A percentile compares a stretch with the other conserved stretches of the same genome.
Evolutionary conservation across 2,797 vertebrate species (phyloP).

Genomic region (Poeciliopsis gracilis): DNA sequence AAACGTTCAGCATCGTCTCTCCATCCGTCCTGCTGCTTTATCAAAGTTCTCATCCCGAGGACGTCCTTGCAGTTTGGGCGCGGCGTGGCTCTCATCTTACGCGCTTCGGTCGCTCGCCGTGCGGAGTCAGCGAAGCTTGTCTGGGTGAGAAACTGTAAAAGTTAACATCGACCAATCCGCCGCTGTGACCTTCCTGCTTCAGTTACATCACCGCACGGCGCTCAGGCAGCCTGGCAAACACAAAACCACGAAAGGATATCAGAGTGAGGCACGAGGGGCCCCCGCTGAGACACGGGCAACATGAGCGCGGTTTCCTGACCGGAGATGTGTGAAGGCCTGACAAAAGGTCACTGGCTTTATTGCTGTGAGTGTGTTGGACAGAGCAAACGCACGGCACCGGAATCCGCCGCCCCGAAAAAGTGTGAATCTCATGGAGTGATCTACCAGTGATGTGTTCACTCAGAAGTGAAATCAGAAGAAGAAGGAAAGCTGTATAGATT

Average conservation of each 20-base stretch:
- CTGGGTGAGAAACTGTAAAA: slow-evolving; percentile 66
- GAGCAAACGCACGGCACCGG: not conserved
- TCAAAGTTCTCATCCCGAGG: slow-evolving; percentile 21
- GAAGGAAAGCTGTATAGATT: not conserved
- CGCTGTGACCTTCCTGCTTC: slow-evolving; percentile 71
- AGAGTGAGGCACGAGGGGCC: slow-evolving; percentile 8
- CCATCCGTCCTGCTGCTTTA: slow-evolving; percentile 2
- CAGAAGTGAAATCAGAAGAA: not conserved
- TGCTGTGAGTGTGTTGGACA: not conserved
- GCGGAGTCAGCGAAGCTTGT: slow-evolving; percentile 75
- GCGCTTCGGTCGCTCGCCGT: slow-evolving; percentile 49
- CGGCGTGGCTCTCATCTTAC: slow-evolving; percentile 74
- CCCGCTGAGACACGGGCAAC: slow-evolving; percentile 45
- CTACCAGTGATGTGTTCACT: not conserved
- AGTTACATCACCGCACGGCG: slow-evolving; percentile 55
- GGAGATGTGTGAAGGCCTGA: not conserved
- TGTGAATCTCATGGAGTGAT: not conserved
- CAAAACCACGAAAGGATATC: slow-evolving; percentile 59
- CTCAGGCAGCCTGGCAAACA: slow-evolving; percentile 40
- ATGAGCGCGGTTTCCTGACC: not conserved
- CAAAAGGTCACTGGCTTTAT: not conserved
- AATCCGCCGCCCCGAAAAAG: not conserved
- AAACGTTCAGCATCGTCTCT: not conserved
- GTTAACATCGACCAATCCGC: slow-evolving; percentile 57
- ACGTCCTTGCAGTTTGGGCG: slow-evolving; percentile 69